Conservation (phyloP, 1,140 invertebrate species). For the Homarus americanus region DNA sequence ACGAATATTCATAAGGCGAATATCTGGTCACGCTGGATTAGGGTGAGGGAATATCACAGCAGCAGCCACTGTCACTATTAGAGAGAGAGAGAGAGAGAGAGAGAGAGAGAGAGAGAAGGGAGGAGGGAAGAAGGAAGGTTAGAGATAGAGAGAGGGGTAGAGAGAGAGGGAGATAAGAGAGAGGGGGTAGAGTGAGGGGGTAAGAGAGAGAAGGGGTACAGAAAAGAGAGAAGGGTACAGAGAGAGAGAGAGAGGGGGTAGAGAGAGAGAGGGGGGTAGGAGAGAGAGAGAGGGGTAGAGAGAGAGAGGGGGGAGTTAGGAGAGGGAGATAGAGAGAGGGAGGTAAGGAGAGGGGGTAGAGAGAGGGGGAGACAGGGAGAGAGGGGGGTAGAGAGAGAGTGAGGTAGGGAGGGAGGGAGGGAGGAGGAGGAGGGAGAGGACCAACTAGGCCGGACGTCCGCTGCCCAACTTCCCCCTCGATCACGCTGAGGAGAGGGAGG, state of each 20-base stretch:
- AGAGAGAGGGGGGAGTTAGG: background rate
- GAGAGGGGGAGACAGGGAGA: background rate
- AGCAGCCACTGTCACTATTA: too few species aligned
- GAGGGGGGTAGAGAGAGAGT: too few species aligned
- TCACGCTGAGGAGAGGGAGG: background rate
- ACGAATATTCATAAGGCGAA: too few species aligned
- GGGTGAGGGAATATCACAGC: too few species aligned
- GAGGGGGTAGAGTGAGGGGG: background rate
- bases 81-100: slow-evolving; percentile 18
- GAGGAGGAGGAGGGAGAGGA: background rate
- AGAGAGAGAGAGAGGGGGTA: background rate
- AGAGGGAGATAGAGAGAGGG: background rate
- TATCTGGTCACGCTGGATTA: too few species aligned
- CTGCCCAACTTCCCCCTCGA: too few species aligned
- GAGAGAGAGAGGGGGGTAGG: background rate
- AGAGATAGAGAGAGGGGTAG: background rate
- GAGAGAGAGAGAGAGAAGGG: background rate
- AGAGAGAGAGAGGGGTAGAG: background rate
- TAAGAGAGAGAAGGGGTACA: background rate
- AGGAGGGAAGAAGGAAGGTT: too few species aligned
- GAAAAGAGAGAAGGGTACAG: background rate
- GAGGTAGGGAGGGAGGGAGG: too few species aligned
- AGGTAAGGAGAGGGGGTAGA: background rate
- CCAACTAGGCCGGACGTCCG: too few species aligned
- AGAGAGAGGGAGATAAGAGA: background rate